Percentiles rank a stretch among this genome's conserved stretches.
Evolutionary conservation across 2,797 vertebrate species (phyloP).

Genomic region (Podarcis lilfordi): DNA sequence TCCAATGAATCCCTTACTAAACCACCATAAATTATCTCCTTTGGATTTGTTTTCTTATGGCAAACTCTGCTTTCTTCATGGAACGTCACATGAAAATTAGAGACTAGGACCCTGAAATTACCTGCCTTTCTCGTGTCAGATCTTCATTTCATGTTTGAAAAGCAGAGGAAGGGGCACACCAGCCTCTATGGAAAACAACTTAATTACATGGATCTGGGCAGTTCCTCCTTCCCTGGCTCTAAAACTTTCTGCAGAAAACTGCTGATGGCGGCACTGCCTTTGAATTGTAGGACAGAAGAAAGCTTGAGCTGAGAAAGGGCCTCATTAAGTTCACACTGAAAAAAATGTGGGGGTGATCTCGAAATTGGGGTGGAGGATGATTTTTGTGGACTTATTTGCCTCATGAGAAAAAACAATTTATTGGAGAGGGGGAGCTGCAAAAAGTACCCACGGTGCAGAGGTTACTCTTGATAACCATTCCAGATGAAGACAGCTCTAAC

Average conservation of each 20-base stretch:
- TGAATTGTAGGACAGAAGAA: not conserved
- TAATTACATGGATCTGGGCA: conserved; percentile 49
- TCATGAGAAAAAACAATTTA: not conserved
- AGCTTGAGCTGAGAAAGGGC: not conserved
- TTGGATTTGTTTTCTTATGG: not conserved
- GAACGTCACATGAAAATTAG: conserved; percentile 62
- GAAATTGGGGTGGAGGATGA: not conserved
- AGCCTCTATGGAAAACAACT: conserved; percentile 49
- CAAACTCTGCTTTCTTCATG: conserved; percentile 32
- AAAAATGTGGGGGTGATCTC: not conserved
- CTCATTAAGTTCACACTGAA: not conserved
- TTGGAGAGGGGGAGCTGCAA: too few relatives aligned
- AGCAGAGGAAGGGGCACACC: conserved; percentile 59
- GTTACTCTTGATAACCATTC: not conserved
- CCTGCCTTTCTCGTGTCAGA: conserved; percentile 50
- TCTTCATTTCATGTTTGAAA: conserved; percentile 51
- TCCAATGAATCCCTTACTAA: not conserved
- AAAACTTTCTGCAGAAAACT: conserved; percentile 6
- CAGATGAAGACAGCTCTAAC: not conserved
- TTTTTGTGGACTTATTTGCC: not conserved
- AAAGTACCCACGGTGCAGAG: not conserved
- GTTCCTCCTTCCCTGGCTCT: not conserved
- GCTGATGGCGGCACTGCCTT: conserved; percentile 22
- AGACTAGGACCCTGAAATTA: conserved; percentile 59
- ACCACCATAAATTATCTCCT: conserved; percentile 1